A percentile compares a stretch with the other conserved stretches of the same genome.
These are phyloP conservation scores for Polietes domitor DNA, from an alignment of 2,888 invertebrate genomes.

Conservation along the genomic window DNA sequence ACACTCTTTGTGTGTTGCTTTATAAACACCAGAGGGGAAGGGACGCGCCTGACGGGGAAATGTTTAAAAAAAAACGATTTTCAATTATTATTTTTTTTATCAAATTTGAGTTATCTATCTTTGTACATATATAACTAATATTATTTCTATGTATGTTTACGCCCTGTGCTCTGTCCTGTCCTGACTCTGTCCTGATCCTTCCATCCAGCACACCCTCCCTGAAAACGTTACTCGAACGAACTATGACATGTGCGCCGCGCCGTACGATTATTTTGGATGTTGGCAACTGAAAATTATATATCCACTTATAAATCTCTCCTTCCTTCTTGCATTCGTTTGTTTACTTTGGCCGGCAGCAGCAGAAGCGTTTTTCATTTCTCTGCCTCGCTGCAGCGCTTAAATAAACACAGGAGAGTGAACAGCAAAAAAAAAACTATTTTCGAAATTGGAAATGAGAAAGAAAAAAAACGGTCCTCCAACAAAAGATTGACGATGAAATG, in stretches of 20 bases:
- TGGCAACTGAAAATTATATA: constrained; percentile 46
- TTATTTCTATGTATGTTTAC: no score
- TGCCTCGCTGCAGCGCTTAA: constrained; percentile 45
- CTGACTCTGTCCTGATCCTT: neutral
- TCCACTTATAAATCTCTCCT: constrained; percentile 42
- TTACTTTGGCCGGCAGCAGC: constrained; percentile 50
- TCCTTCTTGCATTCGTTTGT: constrained; percentile 42
- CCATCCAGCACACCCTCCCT: neutral
- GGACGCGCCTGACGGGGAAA: no score
- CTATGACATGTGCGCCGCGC: constrained; percentile 60
- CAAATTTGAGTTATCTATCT: no score
- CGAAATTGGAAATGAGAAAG: constrained; percentile 30
- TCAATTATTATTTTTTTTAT: no score
- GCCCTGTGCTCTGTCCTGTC: neutral
- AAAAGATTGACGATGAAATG: constrained; percentile 32
- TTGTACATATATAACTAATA: no score
- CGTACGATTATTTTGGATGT: constrained; percentile 34
- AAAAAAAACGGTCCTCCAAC: constrained; percentile 39
- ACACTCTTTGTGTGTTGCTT: constrained; percentile 54
- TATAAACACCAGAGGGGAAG: constrained; percentile 26
- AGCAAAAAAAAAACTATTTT: constrained; percentile 39
- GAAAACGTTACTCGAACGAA: neutral
- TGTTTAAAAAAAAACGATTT: constrained; percentile 1
- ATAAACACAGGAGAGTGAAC: constrained; percentile 49
- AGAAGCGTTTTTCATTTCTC: constrained; percentile 41